Conservation (phyloP, 2,797 vertebrate species). For the Echiichthys vipera region DNA sequence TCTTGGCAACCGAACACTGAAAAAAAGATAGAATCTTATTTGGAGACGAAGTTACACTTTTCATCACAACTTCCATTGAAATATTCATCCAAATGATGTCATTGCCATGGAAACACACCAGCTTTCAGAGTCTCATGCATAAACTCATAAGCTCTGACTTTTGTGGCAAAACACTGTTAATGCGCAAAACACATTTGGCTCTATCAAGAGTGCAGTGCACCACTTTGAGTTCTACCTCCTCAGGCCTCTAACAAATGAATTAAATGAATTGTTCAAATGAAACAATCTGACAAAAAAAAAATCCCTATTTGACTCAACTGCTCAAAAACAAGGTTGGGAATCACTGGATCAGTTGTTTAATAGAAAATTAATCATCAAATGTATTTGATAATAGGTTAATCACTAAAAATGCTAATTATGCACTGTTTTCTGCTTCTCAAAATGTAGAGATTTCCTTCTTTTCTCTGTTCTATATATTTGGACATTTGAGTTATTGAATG, state of each 20-base stretch:
- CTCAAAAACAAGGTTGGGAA: background rate
- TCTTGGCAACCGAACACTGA: background rate
- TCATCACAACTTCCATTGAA: slow-evolving; percentile 24
- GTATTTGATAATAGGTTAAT: background rate
- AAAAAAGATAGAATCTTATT: too few species aligned
- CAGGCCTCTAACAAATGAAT: too few species aligned
- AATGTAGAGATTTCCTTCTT: background rate
- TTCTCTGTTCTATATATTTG: background rate
- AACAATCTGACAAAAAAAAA: background rate
- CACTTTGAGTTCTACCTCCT: background rate
- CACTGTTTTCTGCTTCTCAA: background rate
- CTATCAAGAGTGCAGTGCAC: background rate
- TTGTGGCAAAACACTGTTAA: slow-evolving; percentile 10
- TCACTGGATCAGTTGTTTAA: background rate
- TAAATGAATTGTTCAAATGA: background rate
- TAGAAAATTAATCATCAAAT: background rate
- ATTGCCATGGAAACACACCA: slow-evolving; percentile 45
- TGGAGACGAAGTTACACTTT: slow-evolving; percentile 10
- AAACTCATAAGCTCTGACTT: slow-evolving; percentile 15
- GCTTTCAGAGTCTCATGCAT: slow-evolving; percentile 13
- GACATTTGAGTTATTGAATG: background rate
- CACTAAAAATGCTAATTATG: background rate
- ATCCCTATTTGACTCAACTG: too few species aligned
- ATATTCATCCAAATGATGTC: slow-evolving; percentile 37
- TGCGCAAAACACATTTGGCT: background rate